Base-by-base conservation (phyloP, 2,888 invertebrate species). In the Ennomos quercinarius region DNA sequence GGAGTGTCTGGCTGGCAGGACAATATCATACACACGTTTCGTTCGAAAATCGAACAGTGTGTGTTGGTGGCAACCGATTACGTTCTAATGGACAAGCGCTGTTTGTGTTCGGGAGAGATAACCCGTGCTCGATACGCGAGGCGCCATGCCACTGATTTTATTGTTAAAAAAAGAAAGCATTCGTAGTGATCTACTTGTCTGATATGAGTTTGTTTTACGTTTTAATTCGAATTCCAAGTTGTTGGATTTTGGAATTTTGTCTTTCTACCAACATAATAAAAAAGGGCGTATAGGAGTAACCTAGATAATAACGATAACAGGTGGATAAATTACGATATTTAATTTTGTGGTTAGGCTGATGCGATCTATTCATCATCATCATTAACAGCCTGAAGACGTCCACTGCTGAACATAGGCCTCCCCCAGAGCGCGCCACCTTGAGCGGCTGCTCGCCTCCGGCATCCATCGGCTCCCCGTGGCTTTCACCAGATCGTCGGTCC, bases 31-130 rank as follows among this genome's bases (percentile, higher is more conserved):
- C 79, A 73, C 73, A 68, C 39, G 11, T 40, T 48, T 39, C 47
- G 39, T 70, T 69, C 67, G 73, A 52, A 61, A 52, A 74, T 77
- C 76, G 77, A 77, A 81, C 80, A 83, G 74, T 86, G 88, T 86
- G 87, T 88, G 91, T 87, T 91, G 91, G 91, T 91, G 90, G 91
- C 89, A 86, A 89, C 81, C 92, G 93, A 93, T 93, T 93, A 91
- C 89, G 81, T 87, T 91, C 91, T 93, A 93, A 93, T 93, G 92
- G 90, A 92, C 92, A 92, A 91, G 86, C 87, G 84, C 69, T 92
- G 92, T 92, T 91, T 91, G 91, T 90, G 89, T 91, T 84, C 83
- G 80, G 70, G 61, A 57, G 72, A 73, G 92, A 92, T 92, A 92
- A 92, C 82, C 80, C 76, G 68, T 80, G 84, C 81, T 86, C 83